These are phyloP conservation scores for Strix uralensis DNA, from an alignment of 2,113 vertebrate species.

Conservation along the genomic window DNA sequence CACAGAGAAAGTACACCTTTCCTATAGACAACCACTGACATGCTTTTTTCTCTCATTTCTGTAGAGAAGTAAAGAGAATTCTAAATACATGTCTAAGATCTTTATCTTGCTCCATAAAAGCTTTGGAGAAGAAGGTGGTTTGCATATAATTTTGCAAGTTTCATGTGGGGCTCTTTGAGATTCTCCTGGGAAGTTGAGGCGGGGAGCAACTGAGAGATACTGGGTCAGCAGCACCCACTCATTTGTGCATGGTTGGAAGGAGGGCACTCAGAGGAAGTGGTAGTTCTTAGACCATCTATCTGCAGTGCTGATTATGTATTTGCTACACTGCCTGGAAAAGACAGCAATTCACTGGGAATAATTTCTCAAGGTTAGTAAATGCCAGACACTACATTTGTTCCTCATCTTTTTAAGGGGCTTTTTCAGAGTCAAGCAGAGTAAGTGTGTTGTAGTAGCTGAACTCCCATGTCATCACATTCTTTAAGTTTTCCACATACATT, in stretches of 20 bases:
- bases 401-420: neutral
- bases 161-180: neutral
- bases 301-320: neutral
- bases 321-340: neutral
- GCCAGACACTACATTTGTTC: neutral
- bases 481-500: neutral
- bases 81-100: neutral
- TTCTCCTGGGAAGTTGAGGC: neutral
- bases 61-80: neutral
- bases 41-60: neutral
- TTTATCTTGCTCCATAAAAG: neutral
- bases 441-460: neutral
- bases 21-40: neutral
- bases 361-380: neutral
- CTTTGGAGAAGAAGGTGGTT: neutral
- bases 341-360: neutral
- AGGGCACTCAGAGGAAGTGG: neutral
- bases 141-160: neutral
- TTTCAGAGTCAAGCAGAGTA: neutral
- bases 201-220: neutral
- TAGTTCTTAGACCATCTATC: neutral
- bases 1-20: neutral
- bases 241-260: neutral
- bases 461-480: neutral
- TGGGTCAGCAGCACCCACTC: neutral